Evolutionary conservation across 2,888 invertebrate species (phyloP).

Genomic region (Tortricodes alternella): DNA sequence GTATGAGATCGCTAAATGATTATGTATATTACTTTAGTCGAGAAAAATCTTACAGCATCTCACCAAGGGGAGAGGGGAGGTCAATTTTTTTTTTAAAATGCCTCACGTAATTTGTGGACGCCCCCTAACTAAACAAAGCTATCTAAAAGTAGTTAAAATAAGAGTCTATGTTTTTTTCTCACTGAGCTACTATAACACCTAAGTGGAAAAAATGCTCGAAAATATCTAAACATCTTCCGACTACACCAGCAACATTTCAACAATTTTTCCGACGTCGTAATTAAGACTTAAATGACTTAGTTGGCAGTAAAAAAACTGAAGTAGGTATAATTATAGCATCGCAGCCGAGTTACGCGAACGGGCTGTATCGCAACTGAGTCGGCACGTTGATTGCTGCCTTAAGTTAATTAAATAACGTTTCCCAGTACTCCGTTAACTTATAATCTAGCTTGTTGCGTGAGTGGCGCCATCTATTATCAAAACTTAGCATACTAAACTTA

Average conservation of each 20-base stretch:
- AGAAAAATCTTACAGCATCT: too few species aligned
- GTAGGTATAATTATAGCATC: constrained; percentile 20
- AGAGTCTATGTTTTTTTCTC: too few species aligned
- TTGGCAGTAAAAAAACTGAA: constrained; percentile 14
- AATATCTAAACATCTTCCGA: too few species aligned
- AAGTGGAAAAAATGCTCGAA: too few species aligned
- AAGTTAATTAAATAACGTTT: constrained; percentile 76
- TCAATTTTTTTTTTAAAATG: too few species aligned
- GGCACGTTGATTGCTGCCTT: constrained; percentile 46
- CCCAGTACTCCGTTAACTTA: constrained; percentile 41
- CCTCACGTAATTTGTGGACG: too few species aligned
- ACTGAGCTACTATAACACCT: too few species aligned
- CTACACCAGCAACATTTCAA: too few species aligned
- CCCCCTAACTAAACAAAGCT: too few species aligned
- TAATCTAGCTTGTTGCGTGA: neutral
- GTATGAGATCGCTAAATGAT: constrained; percentile 48
- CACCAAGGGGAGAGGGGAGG: too few species aligned
- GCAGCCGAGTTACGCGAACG: constrained; percentile 34
- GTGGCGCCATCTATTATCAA: neutral
- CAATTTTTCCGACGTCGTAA: constrained; percentile 13
- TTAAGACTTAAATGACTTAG: constrained; percentile 19
- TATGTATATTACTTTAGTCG: constrained; percentile 46
- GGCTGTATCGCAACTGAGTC: constrained; percentile 36
- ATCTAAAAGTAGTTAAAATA: too few species aligned
- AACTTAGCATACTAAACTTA: neutral